phyloP scores from a whole-genome alignment of 2,797 vertebrate genomes.

The Pagetopsis macropterus region DNA sequence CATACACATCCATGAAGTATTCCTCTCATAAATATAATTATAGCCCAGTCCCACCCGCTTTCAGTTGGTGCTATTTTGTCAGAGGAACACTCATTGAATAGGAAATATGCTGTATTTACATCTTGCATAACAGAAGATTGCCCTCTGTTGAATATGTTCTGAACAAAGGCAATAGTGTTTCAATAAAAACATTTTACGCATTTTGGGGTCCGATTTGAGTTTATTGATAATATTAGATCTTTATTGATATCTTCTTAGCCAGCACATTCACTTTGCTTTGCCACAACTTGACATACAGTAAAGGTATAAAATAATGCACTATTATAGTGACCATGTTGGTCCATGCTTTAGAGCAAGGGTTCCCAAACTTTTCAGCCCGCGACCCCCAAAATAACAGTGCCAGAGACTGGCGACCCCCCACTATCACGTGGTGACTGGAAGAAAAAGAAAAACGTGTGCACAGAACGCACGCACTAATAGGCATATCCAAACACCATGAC shows the following conservation, averaged over 20 bases:
- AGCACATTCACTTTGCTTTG: conserved; percentile 12
- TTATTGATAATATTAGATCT: conserved; percentile 11
- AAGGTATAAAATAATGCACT: conserved; percentile 26
- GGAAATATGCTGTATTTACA: background rate
- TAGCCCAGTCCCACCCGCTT: background rate
- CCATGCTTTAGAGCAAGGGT: conserved; percentile 5
- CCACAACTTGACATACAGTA: conserved; percentile 1
- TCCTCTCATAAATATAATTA: background rate
- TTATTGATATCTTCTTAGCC: background rate
- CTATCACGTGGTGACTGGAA: too few species aligned
- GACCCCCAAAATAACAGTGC: too few species aligned
- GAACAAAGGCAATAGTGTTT: background rate
- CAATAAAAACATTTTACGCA: conserved; percentile 19
- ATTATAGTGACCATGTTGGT: background rate
- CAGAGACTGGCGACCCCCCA: too few species aligned
- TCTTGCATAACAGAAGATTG: background rate
- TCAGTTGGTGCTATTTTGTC: background rate
- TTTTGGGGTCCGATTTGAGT: background rate
- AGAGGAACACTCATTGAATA: conserved; percentile 4
- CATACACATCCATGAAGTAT: background rate
- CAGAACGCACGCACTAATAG: too few species aligned
- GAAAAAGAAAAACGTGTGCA: too few species aligned
- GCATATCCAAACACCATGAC: too few species aligned
- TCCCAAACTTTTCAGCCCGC: too few species aligned
- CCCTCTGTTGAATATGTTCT: conserved; percentile 9